These are phyloP conservation scores for Parazoanthus darwini DNA, from an alignment of 92 coral and sea anemone species.

Conservation along the genomic window DNA sequence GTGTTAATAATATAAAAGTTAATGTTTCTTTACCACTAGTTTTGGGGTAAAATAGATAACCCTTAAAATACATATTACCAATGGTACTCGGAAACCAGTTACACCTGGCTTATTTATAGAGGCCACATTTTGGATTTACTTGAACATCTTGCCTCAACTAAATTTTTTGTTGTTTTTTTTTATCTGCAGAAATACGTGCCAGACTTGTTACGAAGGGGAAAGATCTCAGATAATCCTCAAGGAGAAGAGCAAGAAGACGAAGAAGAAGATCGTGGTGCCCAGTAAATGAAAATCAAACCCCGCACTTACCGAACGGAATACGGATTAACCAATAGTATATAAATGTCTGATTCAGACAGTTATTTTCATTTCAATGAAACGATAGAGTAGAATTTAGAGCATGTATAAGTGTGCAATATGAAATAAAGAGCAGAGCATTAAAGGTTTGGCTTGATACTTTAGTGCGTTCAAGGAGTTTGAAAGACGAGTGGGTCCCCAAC, in stretches of 20 bases:
- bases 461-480: neutral
- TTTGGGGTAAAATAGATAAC: too few relatives aligned
- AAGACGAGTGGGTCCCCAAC: neutral
- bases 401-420: constrained; percentile 31
- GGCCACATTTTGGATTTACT: neutral
- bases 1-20: too few relatives aligned
- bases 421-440: constrained; percentile 40
- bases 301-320: neutral
- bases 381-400: constrained; percentile 35
- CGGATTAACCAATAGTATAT: neutral
- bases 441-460: neutral
- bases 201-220: constrained; percentile 18
- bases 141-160: neutral
- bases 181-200: constrained; percentile 24
- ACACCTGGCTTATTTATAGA: neutral
- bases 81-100: too few relatives aligned
- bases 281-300: neutral
- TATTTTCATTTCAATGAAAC: constrained; percentile 38
- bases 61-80: too few relatives aligned
- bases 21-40: too few relatives aligned
- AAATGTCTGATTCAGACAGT: constrained; percentile 31
- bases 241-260: neutral
- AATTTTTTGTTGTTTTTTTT: neutral
- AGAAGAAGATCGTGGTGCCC: neutral
- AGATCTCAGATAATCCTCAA: neutral